Conservation (phyloP, 2,797 vertebrate genomes). For the Microhierax caerulescens region DNA sequence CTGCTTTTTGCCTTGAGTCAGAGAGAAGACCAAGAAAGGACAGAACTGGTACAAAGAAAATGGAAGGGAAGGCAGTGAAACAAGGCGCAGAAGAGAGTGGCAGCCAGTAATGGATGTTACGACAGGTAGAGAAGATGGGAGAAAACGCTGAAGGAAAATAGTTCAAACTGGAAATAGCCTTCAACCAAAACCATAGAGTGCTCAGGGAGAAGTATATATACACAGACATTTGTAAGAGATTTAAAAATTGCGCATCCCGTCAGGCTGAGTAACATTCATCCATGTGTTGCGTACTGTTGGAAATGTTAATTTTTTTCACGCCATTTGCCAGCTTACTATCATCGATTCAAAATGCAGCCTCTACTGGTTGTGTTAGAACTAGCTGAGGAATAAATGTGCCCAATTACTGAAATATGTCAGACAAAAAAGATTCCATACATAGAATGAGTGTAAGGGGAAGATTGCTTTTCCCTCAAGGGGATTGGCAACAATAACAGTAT, state of each 20-base stretch:
- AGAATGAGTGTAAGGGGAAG: neutral
- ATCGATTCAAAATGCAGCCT: constrained; percentile 31
- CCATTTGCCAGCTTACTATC: constrained; percentile 35
- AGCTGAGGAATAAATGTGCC: constrained; percentile 29
- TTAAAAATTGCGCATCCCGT: neutral
- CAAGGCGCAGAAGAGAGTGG: neutral
- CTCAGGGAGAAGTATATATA: neutral
- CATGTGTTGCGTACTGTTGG: neutral
- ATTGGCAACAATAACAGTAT: neutral
- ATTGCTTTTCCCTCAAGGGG: constrained; percentile 37
- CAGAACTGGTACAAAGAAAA: neutral
- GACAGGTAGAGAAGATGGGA: neutral
- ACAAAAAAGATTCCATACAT: constrained; percentile 26
- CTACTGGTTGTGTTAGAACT: constrained; percentile 35
- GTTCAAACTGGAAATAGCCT: constrained; percentile 5
- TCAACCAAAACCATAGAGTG: neutral
- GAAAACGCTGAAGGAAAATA: neutral
- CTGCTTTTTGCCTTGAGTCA: neutral
- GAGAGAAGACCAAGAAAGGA: neutral
- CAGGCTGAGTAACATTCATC: constrained; percentile 26
- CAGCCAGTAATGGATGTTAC: neutral
- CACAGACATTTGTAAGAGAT: neutral
- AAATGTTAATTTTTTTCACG: constrained; percentile 48
- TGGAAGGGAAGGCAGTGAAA: neutral
- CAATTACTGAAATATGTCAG: constrained; percentile 62